Base-by-base conservation (phyloP, 2,113 vertebrate species). In the Platysternon megacephalum region DNA sequence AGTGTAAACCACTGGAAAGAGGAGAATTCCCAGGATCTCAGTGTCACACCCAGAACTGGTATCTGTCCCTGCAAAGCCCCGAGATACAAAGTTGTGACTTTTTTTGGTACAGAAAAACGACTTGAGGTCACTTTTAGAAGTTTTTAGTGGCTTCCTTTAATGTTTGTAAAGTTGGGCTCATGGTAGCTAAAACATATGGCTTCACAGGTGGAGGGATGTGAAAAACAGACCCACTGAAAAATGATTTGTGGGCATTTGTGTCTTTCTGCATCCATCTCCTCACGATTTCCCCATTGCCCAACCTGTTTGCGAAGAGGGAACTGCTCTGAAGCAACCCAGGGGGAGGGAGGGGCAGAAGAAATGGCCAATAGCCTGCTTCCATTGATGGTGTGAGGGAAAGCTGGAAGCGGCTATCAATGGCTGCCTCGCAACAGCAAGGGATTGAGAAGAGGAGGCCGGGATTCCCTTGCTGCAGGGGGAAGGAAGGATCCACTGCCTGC, bases 301-400 rank as follows among this genome's bases (percentile, higher is more conserved):
- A n/a, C 81, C 92, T 94, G 79, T 26, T 13, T 82, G 17, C 76
- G 76, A 48, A 2, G 2, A 86, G 51, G 42, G 32, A 52, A 83
- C 39, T 80, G 1, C 7, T 79, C 42, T 14, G 21, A 29, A 2
- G 22, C 17, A 82, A 26, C 3, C 52, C 3, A 8, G 5, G 3
- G 17, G 83, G 19, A 17, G 1, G 3, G 42, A 55, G 32, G 35
- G 55, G 56, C 55, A 48, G 24, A 3, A 87, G 8, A 46, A 93
- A 35, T 0, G 0, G 28, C 78, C 24, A 44, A 42, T 44, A 42
- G 21, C 39, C 11, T 12, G 22, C 22, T 76, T 76, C 72, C 4
- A 3, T 21, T 6, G 1, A 1, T 11, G 44, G 39, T 1, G 8
- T 55, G 4, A 44, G 49, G 24, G 55, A 82, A 74, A 14, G 24